Base-by-base conservation (phyloP, 2,888 invertebrate species). In the Caenorhabditis sp. region DNA sequence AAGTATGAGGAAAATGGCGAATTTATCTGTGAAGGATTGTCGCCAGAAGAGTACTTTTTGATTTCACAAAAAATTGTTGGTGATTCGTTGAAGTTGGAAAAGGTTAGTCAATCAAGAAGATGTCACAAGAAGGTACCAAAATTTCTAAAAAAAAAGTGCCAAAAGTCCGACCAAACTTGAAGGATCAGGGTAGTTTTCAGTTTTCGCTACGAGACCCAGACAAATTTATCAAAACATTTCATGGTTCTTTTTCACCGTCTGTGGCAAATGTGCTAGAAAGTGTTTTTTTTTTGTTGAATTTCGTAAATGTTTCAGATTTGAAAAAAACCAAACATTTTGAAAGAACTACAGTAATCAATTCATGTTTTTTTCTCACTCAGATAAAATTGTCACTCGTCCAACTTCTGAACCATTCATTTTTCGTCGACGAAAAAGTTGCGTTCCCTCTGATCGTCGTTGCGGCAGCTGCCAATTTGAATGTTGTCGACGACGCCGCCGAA, bases 361-460 rank as follows among this genome's bases (percentile, higher is more conserved):
- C n/a, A n/a, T n/a, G n/a, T n/a, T n/a, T n/a, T n/a, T n/a, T n/a
- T n/a, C n/a, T n/a, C n/a, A n/a, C n/a, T 6, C 50, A 76, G 71
- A 43, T 59, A 8, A 75, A 76, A 57, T 51, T 63, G 1, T 57
- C 66, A n/a, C 55, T 79, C 17, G 53, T 81, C 17, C 67, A 65
- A 27, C 49, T 79, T 8, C 66, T 79, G 12, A 69, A 58, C 5
- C 62, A 76, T 21, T 73, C 59, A 5, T 55, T 81, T 5, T 57
- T 81, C 21, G 54, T 50, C 1, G 70, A 77, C 14, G 3, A 10
- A 10, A 49, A 53, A 17, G 37, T 24, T 0, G 57, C 77, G 8
- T 78, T 81, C 37, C 81, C 81, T 0, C 23, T 79, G 1, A 57
- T 81, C 0, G 67, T 78, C 1, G 19, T 74, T 0, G 79, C 73